Evolutionary conservation across 2,888 invertebrate species (phyloP).

Genomic region (Dynastes grantii): DNA sequence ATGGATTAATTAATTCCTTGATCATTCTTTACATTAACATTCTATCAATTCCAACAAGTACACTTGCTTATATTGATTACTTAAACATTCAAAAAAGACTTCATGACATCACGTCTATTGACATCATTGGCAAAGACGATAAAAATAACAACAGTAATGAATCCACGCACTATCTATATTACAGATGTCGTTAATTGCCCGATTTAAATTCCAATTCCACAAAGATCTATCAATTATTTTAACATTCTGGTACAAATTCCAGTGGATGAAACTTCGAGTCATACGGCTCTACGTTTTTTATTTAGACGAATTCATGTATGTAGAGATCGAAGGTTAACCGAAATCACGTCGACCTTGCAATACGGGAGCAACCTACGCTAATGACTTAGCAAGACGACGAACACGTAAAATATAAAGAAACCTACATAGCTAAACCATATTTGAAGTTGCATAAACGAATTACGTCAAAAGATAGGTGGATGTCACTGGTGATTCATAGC

Average conservation of each 20-base stretch:
- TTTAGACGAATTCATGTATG: neutral
- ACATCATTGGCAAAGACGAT: neutral
- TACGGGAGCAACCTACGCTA: slow-evolving; percentile 4
- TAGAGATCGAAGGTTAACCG: neutral
- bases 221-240: neutral
- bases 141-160: neutral
- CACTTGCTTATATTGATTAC: neutral
- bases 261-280: neutral
- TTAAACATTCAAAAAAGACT: slow-evolving; percentile 7
- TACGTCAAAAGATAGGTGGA: slow-evolving; percentile 9
- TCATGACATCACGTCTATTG: neutral
- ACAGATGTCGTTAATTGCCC: neutral
- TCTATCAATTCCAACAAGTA: neutral
- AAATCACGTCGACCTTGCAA: slow-evolving; percentile 11
- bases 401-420: slow-evolving; percentile 12
- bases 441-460: neutral
- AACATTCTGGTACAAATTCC: neutral
- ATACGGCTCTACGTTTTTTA: neutral
- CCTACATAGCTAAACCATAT: slow-evolving; percentile 13
- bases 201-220: neutral
- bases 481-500: neutral
- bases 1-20: neutral
- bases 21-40: neutral
- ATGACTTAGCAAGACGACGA: neutral
- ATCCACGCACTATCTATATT: neutral